Base-by-base conservation (phyloP, 2,888 invertebrate species). In the Hedya salicella region DNA sequence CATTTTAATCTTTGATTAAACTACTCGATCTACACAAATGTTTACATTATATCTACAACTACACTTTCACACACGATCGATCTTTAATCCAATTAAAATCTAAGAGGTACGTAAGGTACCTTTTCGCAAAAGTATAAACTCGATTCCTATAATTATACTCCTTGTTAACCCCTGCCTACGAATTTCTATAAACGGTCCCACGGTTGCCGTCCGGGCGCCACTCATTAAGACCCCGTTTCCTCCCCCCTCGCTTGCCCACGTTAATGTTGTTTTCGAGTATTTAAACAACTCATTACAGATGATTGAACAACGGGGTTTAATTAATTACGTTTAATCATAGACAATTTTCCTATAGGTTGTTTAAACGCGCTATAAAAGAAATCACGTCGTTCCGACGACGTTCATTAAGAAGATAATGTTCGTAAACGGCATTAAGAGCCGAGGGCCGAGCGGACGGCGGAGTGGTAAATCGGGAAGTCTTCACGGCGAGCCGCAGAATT, bases 401-500 rank as follows among this genome's bases (percentile, higher is more conserved):
- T 59, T 50, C 56, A 56, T 70, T 56, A 67, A 68, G 62, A 57
- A 69, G 66, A 65, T 68, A 68, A 68, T 66, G 63, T 63, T 68
- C 48, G 75, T 77, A 76, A 81, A 86, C 75, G 77, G 76, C 80
- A 83, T 85, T 84, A 81, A 77, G 77, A 73, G 73, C 72, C 71
- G 72, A 69, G 71, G 44, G 44, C 19, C 59, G 19, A 72, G 69
- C 71, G 75, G 64, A 59, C 62, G 56, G 61, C 56, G 39, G 67
- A 73, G 72, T 70, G 75, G 75, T 78, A 78, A 82, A 82, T 82
- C 80, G 83, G 83, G 80, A 85, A 87, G 84, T 82, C 75, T 78
- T 77, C 80, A 81, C 78, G 82, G 79, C 79, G 77, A 80, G 81
- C 88, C 87, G 80, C 87, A 86, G 87, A 77, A 87, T 88, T 85